Evolutionary conservation across 2,888 invertebrate species (phyloP), one percentile per base, ranked within the genome.

Genomic region (Microplitis manilae): DNA sequence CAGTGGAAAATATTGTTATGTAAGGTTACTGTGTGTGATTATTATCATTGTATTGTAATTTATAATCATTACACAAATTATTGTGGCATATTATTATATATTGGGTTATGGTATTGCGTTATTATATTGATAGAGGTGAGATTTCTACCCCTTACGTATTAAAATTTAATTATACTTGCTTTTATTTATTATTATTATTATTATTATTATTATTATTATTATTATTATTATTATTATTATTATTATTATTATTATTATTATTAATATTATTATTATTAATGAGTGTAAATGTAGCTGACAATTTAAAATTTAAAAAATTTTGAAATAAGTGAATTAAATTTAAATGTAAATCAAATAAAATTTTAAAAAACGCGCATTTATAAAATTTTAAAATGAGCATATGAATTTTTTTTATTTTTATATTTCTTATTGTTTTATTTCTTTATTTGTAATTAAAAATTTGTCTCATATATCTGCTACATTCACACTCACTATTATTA

Each of bases 1-100:
- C 64, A 68, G 72, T 76, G 68, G 7, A 65, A 61, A 68, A 73
- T n/a, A 40, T 50, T 9, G 41, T 76, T 76, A 76, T 68, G 41
- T 76, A 76, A 76, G 40, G n/a, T 20, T 59, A 30, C 9, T 60
- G 60, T 7, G 13, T 13, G n/a, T 62, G 20, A 50, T 50, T 50
- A 50, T 13, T 2, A 50, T 50, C 9, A 50, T 50, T 50, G 50
- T 8, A 13, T 50, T 50, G 13, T 50, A 1, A 50, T 50, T 50
- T 50, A 50, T 50, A 13, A 50, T 50, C 50, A 50, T 50, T 50
- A 50, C 8, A 13, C 9, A 13, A 7, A 50, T 13, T 50, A 50
- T 9, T 50, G 30, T 30, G 30, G 30, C 4, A 30, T 30, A 30
- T 30, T 30, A 30, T 30, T 30, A 30, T 30, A 50, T 9, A 50